phyloP scores from a whole-genome alignment of 2,888 invertebrate genomes.

The Rhopalosiphum nymphaeae region DNA sequence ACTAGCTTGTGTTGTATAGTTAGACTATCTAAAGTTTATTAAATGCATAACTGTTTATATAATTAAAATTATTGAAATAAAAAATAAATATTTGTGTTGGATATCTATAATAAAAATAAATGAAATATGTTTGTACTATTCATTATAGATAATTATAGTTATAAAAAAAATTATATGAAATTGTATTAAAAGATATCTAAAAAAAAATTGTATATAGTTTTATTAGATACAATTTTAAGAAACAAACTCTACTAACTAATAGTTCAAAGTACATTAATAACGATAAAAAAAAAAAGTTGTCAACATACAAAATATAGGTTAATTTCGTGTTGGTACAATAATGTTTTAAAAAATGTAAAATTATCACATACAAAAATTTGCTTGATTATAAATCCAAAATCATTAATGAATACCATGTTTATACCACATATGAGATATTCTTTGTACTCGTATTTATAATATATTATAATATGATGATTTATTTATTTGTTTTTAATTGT shows the following conservation, averaged over 20 bases:
- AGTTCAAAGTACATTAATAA: not conserved
- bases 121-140: not conserved
- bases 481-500: not conserved
- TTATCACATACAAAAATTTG: not conserved
- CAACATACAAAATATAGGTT: not conserved
- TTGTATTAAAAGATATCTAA: not conserved
- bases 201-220: not conserved
- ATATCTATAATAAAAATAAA: not conserved
- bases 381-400: not conserved
- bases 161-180: not conserved
- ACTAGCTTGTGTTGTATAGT: not conserved
- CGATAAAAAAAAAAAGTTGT: not conserved
- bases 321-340: not conserved
- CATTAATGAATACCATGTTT: not conserved
- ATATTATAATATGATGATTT: not conserved
- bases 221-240: not conserved
- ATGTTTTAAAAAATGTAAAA: not conserved
- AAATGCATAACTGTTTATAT: not conserved
- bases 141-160: not conserved
- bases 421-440: too few species aligned
- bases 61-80: not conserved
- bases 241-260: not conserved
- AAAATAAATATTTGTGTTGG: not conserved
- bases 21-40: not conserved
- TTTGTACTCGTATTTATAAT: not conserved